phyloP scores from a whole-genome alignment of 2,797 vertebrate species.

The Myotis pilosus region DNA sequence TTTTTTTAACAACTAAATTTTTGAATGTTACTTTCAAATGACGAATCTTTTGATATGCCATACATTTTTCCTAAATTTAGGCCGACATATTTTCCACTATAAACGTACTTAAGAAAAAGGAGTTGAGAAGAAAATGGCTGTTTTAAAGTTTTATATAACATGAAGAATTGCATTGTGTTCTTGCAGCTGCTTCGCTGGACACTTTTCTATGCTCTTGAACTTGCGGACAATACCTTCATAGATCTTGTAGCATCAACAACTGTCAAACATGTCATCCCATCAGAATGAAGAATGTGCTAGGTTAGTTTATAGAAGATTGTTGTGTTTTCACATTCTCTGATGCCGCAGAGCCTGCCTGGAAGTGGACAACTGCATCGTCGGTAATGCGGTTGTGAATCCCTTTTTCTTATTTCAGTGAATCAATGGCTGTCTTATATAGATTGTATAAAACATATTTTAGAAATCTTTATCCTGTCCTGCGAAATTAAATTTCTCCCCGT shows the following conservation, averaged over 20 bases:
- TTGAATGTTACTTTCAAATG: not conserved
- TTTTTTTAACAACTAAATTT: not conserved
- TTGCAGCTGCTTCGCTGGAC: not conserved
- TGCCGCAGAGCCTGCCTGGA: not conserved
- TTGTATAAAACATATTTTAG: conserved; percentile 39
- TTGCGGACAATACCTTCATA: conserved; percentile 56
- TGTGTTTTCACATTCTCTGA: conserved; percentile 62
- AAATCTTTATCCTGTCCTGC: not conserved
- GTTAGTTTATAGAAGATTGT: conserved; percentile 51
- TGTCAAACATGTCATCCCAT: conserved; percentile 51
- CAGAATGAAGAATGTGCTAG: conserved; percentile 63
- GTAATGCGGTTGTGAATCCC: conserved; percentile 26
- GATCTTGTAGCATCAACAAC: conserved; percentile 26
- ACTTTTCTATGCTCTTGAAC: conserved; percentile 38
- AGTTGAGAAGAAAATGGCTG: not conserved
- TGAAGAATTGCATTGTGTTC: conserved; percentile 14
- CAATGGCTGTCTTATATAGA: conserved; percentile 48
- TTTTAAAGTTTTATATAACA: not conserved
- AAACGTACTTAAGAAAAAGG: not conserved
- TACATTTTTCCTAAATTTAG: not conserved
- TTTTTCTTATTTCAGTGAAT: conserved; percentile 65
- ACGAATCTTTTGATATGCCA: not conserved
- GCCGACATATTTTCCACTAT: not conserved
- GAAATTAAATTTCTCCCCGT: conserved; percentile 67
- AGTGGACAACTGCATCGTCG: conserved; percentile 34